Conservation (phyloP, 2,797 vertebrate genomes). For the Menidia menidia region DNA sequence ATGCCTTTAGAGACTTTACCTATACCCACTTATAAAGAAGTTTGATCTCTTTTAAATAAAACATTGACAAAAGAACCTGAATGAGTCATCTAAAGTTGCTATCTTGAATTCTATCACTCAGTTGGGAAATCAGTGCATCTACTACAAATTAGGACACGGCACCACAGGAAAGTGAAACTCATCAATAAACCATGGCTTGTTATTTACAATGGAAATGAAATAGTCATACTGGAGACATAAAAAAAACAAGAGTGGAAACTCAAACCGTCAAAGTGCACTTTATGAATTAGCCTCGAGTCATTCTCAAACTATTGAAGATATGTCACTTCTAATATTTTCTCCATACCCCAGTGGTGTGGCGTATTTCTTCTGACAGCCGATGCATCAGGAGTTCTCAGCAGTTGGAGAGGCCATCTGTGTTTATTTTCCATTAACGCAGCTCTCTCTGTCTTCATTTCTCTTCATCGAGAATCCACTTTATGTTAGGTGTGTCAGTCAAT, state of each 20-base stretch:
- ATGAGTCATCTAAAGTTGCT: conserved; percentile 16
- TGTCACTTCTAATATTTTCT: conserved; percentile 58
- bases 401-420: conserved; percentile 63
- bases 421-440: conserved; percentile 71
- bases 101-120: conserved; percentile 22
- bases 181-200: conserved; percentile 73
- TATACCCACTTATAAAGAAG: too few species aligned
- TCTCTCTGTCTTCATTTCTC: conserved; percentile 38
- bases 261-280: conserved; percentile 58
- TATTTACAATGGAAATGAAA: conserved; percentile 72
- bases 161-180: conserved; percentile 56
- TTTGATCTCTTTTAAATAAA: neutral
- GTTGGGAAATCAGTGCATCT: conserved; percentile 17
- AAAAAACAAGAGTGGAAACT: conserved; percentile 51
- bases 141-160: conserved; percentile 62
- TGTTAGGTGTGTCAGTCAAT: conserved; percentile 55
- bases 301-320: conserved; percentile 56
- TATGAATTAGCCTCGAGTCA: conserved; percentile 35
- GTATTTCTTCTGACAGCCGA: conserved; percentile 40
- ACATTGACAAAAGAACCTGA: conserved; percentile 5
- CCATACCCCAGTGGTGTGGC: conserved; percentile 24
- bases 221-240: conserved; percentile 52
- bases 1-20: too few species aligned
- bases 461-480: conserved; percentile 49
- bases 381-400: conserved; percentile 58